Percentiles rank a stretch among this genome's conserved stretches.
These are phyloP conservation scores for Bombus confusus DNA, from an alignment of 1,140 invertebrate genomes.

Conservation along the genomic window DNA sequence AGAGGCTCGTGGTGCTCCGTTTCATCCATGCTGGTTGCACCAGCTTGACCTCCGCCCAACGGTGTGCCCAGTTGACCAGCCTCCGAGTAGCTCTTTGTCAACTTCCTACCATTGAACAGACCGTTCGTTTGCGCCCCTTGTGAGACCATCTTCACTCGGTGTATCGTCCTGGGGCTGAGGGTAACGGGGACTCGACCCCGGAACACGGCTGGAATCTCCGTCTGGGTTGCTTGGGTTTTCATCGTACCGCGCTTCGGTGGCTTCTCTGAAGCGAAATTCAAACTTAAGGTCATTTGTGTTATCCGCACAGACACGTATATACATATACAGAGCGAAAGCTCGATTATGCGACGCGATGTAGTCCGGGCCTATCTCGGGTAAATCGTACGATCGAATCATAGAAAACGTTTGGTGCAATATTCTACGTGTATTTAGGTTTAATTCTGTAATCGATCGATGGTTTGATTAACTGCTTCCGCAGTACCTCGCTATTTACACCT, in stretches of 20 bases:
- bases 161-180: conserved; percentile 88
- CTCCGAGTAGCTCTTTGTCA: conserved; percentile 93
- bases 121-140: conserved; percentile 95
- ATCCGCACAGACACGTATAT: no score
- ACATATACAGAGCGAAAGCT: no score
- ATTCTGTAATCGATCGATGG: no score
- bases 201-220: conserved; percentile 87
- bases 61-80: conserved; percentile 84
- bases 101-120: conserved; percentile 86
- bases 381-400: no score
- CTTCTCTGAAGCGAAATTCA: conserved; percentile 85
- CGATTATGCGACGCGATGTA: no score
- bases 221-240: conserved; percentile 97
- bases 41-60: conserved; percentile 67
- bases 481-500: no score
- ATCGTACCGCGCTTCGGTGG: conserved; percentile 90
- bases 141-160: conserved; percentile 91
- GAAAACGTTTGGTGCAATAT: no score
- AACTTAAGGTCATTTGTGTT: no score
- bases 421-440: no score
- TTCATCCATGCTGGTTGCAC: conserved; percentile 65
- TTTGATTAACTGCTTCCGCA: no score
- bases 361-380: no score
- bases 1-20: conserved; percentile 87
- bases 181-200: conserved; percentile 88